These are phyloP conservation scores for Syngnathus scovelli DNA, from an alignment of 2,113 vertebrate species.

Conservation along the genomic window DNA sequence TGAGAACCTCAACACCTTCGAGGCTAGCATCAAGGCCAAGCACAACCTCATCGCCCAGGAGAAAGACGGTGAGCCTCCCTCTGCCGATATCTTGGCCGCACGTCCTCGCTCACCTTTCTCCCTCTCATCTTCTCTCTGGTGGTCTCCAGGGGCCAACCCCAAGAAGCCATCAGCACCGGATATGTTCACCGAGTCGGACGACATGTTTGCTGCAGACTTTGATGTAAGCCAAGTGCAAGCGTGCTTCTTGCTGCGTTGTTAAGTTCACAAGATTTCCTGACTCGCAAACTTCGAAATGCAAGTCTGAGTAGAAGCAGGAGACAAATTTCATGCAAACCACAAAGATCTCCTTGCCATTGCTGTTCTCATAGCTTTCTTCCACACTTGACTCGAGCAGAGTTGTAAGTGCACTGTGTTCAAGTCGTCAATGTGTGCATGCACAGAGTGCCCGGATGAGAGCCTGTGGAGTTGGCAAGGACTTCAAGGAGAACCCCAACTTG, in stretches of 20 bases:
- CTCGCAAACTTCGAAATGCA: too few relatives aligned
- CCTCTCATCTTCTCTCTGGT: constrained; percentile 9
- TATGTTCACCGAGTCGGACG: constrained; percentile 98
- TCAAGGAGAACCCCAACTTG: constrained; percentile 98
- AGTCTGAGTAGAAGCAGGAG: too few relatives aligned
- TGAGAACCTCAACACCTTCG: constrained; percentile 93
- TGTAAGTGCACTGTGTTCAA: background rate
- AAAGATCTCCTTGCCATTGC: too few relatives aligned
- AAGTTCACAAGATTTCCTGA: too few relatives aligned
- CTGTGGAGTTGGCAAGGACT: constrained; percentile 95
- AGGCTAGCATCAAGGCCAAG: constrained; percentile 94
- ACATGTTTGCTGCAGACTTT: constrained; percentile 95
- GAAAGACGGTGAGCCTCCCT: constrained; percentile 80
- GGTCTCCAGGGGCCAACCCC: constrained; percentile 79
- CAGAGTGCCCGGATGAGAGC: constrained; percentile 94
- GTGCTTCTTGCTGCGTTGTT: too few relatives aligned
- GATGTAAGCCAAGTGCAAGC: constrained; percentile 73
- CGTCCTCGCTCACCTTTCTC: background rate
- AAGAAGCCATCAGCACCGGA: constrained; percentile 94
- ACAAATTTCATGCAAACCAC: too few relatives aligned
- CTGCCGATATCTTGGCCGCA: background rate
- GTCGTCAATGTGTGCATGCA: background rate
- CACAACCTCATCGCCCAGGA: constrained; percentile 94
- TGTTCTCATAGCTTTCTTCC: too few relatives aligned
- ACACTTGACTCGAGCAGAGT: too few relatives aligned